These are phyloP conservation scores for Stomorhina lunata DNA, from an alignment of 2,888 invertebrate genomes.

Conservation along the genomic window DNA sequence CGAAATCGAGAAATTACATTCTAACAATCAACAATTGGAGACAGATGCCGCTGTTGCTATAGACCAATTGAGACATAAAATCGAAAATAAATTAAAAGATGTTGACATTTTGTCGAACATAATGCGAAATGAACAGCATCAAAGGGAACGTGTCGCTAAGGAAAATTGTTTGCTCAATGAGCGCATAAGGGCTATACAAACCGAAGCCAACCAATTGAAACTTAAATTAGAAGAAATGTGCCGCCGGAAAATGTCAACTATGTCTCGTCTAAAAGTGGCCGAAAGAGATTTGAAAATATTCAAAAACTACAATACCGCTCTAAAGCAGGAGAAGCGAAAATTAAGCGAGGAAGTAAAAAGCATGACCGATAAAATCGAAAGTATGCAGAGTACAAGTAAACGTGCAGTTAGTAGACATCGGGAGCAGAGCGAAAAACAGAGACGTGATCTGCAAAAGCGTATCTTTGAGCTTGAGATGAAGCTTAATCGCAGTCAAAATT, in stretches of 20 bases:
- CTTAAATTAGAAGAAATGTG: constrained; percentile 75
- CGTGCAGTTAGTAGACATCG: constrained; percentile 75
- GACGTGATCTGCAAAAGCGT: constrained; percentile 76
- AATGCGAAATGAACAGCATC: constrained; percentile 75
- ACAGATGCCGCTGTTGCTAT: constrained; percentile 75
- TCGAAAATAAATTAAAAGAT: constrained; percentile 75
- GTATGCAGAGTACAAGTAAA: constrained; percentile 72
- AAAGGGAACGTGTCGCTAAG: constrained; percentile 73
- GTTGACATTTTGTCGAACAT: constrained; percentile 74
- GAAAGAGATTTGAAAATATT: constrained; percentile 77
- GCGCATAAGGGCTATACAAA: constrained; percentile 72
- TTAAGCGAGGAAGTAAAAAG: constrained; percentile 72
- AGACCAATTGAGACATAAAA: constrained; percentile 73
- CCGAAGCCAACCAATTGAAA: constrained; percentile 71
- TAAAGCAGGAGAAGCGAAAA: constrained; percentile 75
- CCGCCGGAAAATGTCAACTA: constrained; percentile 71
- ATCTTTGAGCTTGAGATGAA: constrained; percentile 78
- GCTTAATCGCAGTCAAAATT: constrained; percentile 76
- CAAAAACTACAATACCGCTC: constrained; percentile 74
- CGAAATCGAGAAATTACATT: constrained; percentile 76
- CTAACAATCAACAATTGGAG: constrained; percentile 75
- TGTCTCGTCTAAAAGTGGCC: constrained; percentile 73
- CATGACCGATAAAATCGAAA: constrained; percentile 73
- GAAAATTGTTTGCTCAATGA: constrained; percentile 74
- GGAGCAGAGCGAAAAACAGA: constrained; percentile 76